phyloP scores from a whole-genome alignment of 2,113 vertebrate species.

The Pterocles gutturalis region DNA sequence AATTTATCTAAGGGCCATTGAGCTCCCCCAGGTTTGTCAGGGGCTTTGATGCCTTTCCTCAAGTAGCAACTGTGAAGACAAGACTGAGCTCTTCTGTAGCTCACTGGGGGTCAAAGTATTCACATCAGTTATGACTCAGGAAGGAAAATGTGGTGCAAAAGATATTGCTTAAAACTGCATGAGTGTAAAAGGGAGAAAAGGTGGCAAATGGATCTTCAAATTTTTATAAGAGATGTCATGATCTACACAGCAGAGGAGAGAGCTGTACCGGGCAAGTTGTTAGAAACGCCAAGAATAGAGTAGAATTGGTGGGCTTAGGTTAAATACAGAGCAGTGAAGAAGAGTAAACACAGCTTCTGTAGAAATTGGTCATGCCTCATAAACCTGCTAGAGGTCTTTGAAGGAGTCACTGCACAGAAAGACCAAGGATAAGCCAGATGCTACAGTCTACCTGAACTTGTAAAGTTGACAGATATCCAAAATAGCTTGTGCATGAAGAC shows the following conservation, averaged over 20 bases:
- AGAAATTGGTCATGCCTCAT: background rate
- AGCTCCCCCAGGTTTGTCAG: background rate
- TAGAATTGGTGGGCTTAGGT: background rate
- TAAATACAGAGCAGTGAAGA: background rate
- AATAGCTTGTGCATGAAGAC: background rate
- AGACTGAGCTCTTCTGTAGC: background rate
- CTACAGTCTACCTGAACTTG: background rate
- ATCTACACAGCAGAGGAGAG: background rate
- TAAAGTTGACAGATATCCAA: background rate
- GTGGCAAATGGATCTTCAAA: background rate
- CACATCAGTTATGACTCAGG: background rate
- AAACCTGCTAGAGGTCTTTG: background rate
- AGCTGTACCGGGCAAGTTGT: background rate
- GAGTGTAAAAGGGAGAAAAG: background rate
- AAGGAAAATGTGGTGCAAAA: background rate
- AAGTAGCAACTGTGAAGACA: background rate
- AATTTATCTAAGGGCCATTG: background rate
- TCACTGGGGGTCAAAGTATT: background rate
- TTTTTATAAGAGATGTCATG: background rate
- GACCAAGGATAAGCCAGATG: background rate
- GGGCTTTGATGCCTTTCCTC: background rate
- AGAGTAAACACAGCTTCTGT: background rate
- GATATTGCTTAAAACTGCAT: background rate
- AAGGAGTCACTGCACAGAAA: background rate
- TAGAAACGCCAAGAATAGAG: background rate